Evolutionary conservation across 2,888 invertebrate species (phyloP), one percentile per base, ranked within the genome.

Genomic region (Tillus elongatus): DNA sequence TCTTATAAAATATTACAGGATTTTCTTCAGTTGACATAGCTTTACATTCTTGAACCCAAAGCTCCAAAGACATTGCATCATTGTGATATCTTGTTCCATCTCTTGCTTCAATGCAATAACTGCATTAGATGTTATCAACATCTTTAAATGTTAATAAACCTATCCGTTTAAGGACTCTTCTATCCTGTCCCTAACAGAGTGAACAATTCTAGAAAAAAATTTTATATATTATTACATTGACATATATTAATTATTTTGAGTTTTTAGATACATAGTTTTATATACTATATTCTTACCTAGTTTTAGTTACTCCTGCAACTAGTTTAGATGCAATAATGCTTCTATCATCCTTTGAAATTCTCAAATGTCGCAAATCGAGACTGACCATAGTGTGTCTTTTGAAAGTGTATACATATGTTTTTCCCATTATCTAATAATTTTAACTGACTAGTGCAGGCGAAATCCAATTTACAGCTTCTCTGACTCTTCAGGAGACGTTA

Each of bases 131-230:
- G 11, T 29, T 29, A 29, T 29, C 12, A 9, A 29, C 30, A 29
- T 29, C 30, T 11, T 29, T 29, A 6, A 10, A 9, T 29, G 30
- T 29, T 10, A 29, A 29, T 11, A 29, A 29, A 29, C n/a, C 30
- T 4, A 29, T 29, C n/a, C n/a, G 30, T 29, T 29, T 29, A 29
- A 29, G n/a, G n/a, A 9, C n/a, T 29, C 30, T n/a, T 29, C n/a
- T 29, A 10, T 29, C n/a, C n/a, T 19, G n/a, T 19, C 24, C n/a
- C 24, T 6, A 6, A n/a, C n/a, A 8, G 24, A 19, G n/a, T 19
- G 6, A 8, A 19, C n/a, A 19, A 19, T 19, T n/a, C 24, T 19
- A n/a, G n/a, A n/a, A n/a, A n/a, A n/a, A n/a, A n/a, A n/a, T n/a
- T n/a, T n/a, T n/a, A n/a, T n/a, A n/a, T n/a, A n/a, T n/a, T n/a